These are phyloP conservation scores for Ostrea edulis DNA, from an alignment of 1,140 invertebrate genomes.

Conservation along the genomic window DNA sequence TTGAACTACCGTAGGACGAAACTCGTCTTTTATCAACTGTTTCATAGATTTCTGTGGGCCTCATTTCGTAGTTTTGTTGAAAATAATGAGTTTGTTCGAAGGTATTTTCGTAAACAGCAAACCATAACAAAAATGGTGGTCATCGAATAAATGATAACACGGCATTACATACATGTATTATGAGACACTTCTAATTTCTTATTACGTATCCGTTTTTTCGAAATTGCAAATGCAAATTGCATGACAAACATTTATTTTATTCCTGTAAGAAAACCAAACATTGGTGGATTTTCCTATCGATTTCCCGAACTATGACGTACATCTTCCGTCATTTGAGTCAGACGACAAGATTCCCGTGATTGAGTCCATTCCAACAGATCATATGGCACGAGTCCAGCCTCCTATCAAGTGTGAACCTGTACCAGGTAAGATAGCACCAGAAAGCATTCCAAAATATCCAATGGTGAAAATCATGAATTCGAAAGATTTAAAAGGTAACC, in stretches of 20 bases:
- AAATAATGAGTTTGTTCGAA: no score
- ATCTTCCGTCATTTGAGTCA: neutral
- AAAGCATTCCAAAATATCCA: neutral
- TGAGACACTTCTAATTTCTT: no score
- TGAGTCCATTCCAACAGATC: neutral
- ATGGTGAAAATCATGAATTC: neutral
- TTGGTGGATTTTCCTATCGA: neutral
- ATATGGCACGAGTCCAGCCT: neutral
- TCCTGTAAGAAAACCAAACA: neutral
- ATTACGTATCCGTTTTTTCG: no score
- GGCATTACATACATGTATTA: no score
- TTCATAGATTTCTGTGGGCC: no score
- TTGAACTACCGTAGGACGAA: no score
- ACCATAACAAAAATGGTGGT: no score
- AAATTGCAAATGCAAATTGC: neutral
- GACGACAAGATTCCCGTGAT: neutral
- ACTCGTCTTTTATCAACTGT: no score
- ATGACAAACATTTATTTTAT: neutral
- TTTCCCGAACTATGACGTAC: neutral
- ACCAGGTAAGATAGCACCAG: slow-evolving; percentile 63
- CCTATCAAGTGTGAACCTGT: slow-evolving; percentile 72
- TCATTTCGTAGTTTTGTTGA: no score
- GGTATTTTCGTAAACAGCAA: no score
- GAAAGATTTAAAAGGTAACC: no score
- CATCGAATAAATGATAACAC: no score